phyloP scores from a whole-genome alignment of 1,140 invertebrate species.

The Drosophila triauraria region DNA sequence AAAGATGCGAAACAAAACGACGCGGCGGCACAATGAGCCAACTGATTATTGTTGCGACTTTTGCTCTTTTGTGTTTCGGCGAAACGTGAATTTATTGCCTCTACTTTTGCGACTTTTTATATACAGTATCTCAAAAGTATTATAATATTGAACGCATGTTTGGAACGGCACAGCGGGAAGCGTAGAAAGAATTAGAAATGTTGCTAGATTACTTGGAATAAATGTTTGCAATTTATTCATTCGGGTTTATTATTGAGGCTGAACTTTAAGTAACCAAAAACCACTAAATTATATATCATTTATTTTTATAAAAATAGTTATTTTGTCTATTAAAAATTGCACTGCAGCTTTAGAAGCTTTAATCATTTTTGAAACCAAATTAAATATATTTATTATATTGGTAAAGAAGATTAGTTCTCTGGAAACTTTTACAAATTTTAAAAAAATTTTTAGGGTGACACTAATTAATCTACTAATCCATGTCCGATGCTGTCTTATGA shows the following conservation, averaged over 20 bases:
- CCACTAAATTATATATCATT: no score
- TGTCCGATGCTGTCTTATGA: no score
- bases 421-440: no score
- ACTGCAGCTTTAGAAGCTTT: no score
- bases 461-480: no score
- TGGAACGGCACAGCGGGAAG: conserved; percentile 6
- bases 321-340: no score
- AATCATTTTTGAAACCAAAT: neutral
- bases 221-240: no score
- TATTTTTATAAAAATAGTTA: no score
- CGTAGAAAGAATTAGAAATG: neutral
- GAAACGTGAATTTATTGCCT: conserved; percentile 65
- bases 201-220: neutral
- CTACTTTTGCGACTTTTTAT: conserved; percentile 40
- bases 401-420: no score
- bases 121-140: conserved; percentile 12
- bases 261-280: no score
- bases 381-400: neutral
- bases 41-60: conserved; percentile 67
- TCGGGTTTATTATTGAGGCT: no score
- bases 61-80: conserved; percentile 51
- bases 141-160: conserved; percentile 18
- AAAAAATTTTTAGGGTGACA: no score
- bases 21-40: conserved; percentile 34
- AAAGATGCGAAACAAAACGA: conserved; percentile 30